Base-by-base conservation (phyloP, 2,888 invertebrate genomes). In the Chymomyza caudatula region DNA sequence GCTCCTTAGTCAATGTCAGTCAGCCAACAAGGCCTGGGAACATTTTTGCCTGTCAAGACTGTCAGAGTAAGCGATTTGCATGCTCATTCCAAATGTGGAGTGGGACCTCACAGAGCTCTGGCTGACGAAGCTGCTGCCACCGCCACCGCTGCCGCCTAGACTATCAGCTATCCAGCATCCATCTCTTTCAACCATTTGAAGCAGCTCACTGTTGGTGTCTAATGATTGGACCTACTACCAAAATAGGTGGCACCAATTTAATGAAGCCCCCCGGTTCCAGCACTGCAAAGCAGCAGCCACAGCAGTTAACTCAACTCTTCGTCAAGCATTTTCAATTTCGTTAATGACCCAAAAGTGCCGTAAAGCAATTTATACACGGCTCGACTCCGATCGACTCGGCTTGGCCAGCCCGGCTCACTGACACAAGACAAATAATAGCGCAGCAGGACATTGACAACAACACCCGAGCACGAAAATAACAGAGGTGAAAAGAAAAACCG, bases 381-480 rank as follows among this genome's bases (percentile, higher is more conserved):
- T 73, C 4, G 37, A 55, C 42, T 49, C 43, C 52, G 3, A 55
- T 44, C n/a, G n/a, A n/a, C 57, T 15, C 67, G 19, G 54, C 42
- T 20, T 17, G 42, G 47, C 44, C 54, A 22, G 51, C 22, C 53
- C 65, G 54, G 72, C 70, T 73, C 69, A 73, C 71, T 72, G 73
- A 77, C 71, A 81, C 72, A 81, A 88, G 88, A 88, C 88, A 88
- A 88, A 88, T 88, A 88, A 88, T 85, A 83, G 87, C 88, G 76
- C 87, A 88, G 88, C 87, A 88, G 87, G 88, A 87, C 87, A 88
- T 85, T 87, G 88, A 88, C 88, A 88, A 87, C 86, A 81, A 87
- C 82, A 86, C 87, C 87, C 72, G 73, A 75, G 69, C 51, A 65
- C 51, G 13, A 54, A 37, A 51, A 51, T 47, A 37, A 29, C 42